phyloP scores from a whole-genome alignment of 2,888 invertebrate genomes.

The Oscheius sp. region DNA sequence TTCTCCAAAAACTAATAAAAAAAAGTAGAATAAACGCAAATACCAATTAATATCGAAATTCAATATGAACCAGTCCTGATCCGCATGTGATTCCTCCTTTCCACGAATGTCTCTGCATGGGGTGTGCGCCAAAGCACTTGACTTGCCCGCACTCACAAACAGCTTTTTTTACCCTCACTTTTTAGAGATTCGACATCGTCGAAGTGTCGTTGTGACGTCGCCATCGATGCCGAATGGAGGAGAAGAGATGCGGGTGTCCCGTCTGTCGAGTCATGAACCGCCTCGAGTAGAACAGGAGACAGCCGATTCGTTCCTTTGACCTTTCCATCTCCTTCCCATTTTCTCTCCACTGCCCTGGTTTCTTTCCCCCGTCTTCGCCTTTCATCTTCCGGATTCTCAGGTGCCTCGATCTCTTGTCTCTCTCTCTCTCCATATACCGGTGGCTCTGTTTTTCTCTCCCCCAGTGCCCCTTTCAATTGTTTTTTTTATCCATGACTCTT shows the following conservation, averaged over 20 bases:
- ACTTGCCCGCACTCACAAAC: too few species aligned
- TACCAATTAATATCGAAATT: too few species aligned
- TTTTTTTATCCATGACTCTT: neutral
- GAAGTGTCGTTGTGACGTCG: constrained; percentile 8
- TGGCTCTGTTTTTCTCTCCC: constrained; percentile 2
- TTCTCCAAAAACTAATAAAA: too few species aligned
- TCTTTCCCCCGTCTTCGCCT: neutral
- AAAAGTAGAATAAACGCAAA: too few species aligned
- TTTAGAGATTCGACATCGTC: constrained; percentile 22
- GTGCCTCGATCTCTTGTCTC: constrained; percentile 4
- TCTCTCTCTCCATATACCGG: constrained; percentile 4
- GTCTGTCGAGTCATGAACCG: constrained; percentile 52
- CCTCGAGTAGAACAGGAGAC: constrained; percentile 46
- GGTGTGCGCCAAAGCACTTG: too few species aligned
- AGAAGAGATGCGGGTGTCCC: constrained; percentile 55
- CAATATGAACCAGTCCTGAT: too few species aligned
- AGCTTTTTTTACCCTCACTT: too few species aligned
- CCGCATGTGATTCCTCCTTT: too few species aligned
- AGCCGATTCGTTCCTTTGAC: constrained; percentile 49
- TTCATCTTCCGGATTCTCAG: constrained; percentile 19
- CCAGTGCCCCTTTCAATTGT: constrained; percentile 6
- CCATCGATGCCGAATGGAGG: constrained; percentile 54
- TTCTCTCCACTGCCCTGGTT: constrained; percentile 10
- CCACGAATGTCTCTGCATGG: too few species aligned
- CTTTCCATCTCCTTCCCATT: neutral